Evolutionary conservation across 1,140 invertebrate genomes (phyloP).

Genomic region (Belonocnema kinseyi): DNA sequence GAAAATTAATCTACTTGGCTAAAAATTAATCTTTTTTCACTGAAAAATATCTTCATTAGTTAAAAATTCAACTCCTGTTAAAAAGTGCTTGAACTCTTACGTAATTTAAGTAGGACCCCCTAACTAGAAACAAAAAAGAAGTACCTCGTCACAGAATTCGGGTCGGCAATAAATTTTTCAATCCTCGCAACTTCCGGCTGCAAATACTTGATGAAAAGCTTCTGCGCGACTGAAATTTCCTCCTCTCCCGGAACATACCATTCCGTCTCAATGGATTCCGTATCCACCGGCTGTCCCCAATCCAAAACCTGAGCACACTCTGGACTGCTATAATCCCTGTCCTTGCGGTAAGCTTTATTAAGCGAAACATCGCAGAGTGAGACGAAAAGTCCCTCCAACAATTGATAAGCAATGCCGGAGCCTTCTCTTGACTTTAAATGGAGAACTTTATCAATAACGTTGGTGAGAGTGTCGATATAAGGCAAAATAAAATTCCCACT

Average conservation of each 20-base stretch:
- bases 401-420: conserved; percentile 75
- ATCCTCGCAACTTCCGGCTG: conserved; percentile 76
- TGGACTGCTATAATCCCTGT: conserved; percentile 78
- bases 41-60: no score
- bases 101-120: no score
- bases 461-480: conserved; percentile 79
- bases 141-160: conserved; percentile 62
- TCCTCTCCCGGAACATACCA: conserved; percentile 86
- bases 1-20: no score
- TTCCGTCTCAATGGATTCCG: conserved; percentile 81
- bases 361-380: conserved; percentile 80
- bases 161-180: conserved; percentile 71
- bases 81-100: no score
- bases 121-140: conserved; percentile 34
- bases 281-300: conserved; percentile 86
- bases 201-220: conserved; percentile 82
- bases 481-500: conserved; percentile 79
- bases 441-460: conserved; percentile 80
- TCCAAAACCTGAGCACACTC: conserved; percentile 88
- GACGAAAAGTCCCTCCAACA: conserved; percentile 75
- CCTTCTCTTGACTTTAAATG: conserved; percentile 80
- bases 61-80: no score
- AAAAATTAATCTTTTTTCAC: no score
- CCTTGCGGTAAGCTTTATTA: conserved; percentile 80
- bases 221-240: conserved; percentile 81